phyloP scores from a whole-genome alignment of 2,888 invertebrate genomes.

The Oscheius onirici region DNA sequence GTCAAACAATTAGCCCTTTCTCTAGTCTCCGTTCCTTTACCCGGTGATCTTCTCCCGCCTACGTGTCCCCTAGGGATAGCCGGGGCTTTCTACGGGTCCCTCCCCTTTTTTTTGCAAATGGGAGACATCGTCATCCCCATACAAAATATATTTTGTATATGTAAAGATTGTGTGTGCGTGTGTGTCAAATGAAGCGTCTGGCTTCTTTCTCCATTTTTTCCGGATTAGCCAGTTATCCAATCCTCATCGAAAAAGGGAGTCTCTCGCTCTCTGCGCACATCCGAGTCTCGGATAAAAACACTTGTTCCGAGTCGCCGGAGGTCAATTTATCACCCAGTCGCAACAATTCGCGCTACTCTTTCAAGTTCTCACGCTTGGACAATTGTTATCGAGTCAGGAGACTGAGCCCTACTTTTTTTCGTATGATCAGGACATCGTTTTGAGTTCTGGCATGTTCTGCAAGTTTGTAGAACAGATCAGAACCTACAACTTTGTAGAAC shows the following conservation, averaged over 20 bases:
- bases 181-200: conserved; percentile 17
- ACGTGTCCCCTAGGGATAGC: conserved; percentile 10
- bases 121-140: neutral
- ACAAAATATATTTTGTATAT: neutral
- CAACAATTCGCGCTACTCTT: no score
- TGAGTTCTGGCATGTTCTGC: no score
- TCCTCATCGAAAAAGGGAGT: neutral
- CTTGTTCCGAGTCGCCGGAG: no score
- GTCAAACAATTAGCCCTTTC: conserved; percentile 3
- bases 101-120: neutral
- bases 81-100: conserved; percentile 9
- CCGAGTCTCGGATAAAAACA: no score
- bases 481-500: no score
- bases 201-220: neutral
- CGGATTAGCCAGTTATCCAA: no score
- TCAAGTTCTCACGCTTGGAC: no score
- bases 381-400: no score
- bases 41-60: conserved; percentile 6
- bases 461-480: no score
- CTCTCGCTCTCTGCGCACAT: neutral
- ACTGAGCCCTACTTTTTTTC: no score
- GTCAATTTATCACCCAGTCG: no score
- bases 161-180: conserved; percentile 5
- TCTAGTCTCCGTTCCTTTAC: neutral
- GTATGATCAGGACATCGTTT: no score